Evolutionary conservation across 2,888 invertebrate genomes (phyloP).

Genomic region (Leucozona laternaria): DNA sequence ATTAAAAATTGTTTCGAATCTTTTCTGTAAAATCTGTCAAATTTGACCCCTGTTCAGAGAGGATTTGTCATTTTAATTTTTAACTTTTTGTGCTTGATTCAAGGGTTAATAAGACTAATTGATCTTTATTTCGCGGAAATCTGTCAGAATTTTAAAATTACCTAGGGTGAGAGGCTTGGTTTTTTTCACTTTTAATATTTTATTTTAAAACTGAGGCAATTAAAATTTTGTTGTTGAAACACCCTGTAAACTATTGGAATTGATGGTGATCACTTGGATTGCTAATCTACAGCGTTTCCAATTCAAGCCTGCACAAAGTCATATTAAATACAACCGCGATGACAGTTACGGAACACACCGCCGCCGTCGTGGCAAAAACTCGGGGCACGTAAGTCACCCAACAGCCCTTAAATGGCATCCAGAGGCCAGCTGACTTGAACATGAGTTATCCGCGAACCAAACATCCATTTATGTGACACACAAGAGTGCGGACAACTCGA

Average conservation of each 20-base stretch:
- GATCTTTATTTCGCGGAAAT: too few species aligned
- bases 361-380: slow-evolving; percentile 38
- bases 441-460: slow-evolving; percentile 64
- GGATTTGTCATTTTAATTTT: neutral
- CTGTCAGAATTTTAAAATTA: too few species aligned
- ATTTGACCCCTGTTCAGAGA: too few species aligned
- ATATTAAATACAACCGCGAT: slow-evolving; percentile 33
- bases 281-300: slow-evolving; percentile 32
- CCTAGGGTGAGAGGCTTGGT: too few species aligned
- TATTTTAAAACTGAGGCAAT: too few species aligned
- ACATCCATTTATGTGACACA: slow-evolving; percentile 59
- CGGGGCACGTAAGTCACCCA: slow-evolving; percentile 48
- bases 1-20: neutral
- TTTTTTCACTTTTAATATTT: too few species aligned
- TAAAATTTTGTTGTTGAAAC: neutral
- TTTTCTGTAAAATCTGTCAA: too few species aligned
- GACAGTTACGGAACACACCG: slow-evolving; percentile 47
- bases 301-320: slow-evolving; percentile 52
- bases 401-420: slow-evolving; percentile 64
- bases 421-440: slow-evolving; percentile 47
- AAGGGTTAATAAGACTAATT: too few species aligned
- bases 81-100: too few species aligned
- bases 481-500: slow-evolving; percentile 42
- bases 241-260: slow-evolving; percentile 14
- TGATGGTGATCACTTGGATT: slow-evolving; percentile 14